Evolutionary conservation across 2,797 vertebrate genomes (phyloP).

Genomic region (Argyrosomus regius): DNA sequence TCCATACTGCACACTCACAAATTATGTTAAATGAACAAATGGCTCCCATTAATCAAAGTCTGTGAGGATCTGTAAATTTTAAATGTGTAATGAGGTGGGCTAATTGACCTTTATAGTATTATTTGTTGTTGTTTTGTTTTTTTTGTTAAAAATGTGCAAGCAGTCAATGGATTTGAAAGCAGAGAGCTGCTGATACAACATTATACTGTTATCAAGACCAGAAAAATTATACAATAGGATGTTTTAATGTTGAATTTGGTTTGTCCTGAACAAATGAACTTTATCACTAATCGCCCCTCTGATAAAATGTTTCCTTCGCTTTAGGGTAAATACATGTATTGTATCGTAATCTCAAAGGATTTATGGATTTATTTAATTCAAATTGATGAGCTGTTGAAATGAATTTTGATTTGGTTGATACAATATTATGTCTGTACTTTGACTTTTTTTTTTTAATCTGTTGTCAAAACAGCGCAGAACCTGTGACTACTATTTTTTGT

Average conservation of each 20-base stretch:
- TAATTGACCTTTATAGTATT: slow-evolving; percentile 16
- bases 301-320: background rate
- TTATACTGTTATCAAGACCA: background rate
- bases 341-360: background rate
- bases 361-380: background rate
- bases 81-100: background rate
- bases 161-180: slow-evolving; percentile 13
- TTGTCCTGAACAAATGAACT: background rate
- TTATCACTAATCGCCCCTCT: background rate
- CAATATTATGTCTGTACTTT: background rate
- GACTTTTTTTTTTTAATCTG: background rate
- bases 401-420: background rate
- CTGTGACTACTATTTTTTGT: background rate
- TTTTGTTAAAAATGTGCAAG: slow-evolving; percentile 37
- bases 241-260: background rate
- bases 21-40: slow-evolving; percentile 18
- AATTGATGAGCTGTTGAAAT: background rate
- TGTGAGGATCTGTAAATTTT: background rate
- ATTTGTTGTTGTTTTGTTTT: background rate
- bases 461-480: background rate
- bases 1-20: background rate
- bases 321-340: background rate
- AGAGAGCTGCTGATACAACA: slow-evolving; percentile 13
- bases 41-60: slow-evolving; percentile 10
- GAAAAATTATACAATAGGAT: background rate